Conservation (phyloP, 1,140 invertebrate species). For the Drosophila obscura region DNA sequence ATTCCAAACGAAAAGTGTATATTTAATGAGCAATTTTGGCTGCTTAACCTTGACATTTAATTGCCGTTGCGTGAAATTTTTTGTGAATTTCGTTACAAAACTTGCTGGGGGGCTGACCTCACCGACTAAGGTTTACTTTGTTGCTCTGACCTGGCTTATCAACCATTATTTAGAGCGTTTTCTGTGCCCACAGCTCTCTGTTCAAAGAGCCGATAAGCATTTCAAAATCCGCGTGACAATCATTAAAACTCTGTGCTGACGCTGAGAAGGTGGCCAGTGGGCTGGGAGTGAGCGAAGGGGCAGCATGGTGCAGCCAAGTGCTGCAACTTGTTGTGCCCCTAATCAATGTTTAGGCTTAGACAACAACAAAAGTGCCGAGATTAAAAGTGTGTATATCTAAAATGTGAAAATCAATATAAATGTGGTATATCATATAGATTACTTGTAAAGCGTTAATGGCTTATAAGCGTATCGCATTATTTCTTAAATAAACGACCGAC, state of each 20-base stretch:
- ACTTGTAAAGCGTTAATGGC: too few species aligned
- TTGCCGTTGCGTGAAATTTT: slow-evolving; percentile 55
- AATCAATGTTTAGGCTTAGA: slow-evolving; percentile 17
- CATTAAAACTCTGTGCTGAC: slow-evolving; percentile 1
- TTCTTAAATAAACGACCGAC: too few species aligned
- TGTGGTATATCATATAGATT: background rate
- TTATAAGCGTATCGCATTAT: background rate
- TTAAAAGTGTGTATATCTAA: slow-evolving; percentile 20
- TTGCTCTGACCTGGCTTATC: slow-evolving; percentile 37
- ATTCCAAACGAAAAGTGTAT: slow-evolving; percentile 15
- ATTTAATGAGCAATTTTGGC: slow-evolving; percentile 21
- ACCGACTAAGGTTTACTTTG: slow-evolving; percentile 1
- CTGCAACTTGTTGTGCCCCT: background rate
- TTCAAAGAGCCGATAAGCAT: slow-evolving; percentile 28
- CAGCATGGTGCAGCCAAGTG: background rate
- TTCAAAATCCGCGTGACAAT: slow-evolving; percentile 32
- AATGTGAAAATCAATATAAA: slow-evolving; percentile 14
- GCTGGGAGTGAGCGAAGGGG: background rate
- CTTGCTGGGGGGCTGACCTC: slow-evolving; percentile 17
- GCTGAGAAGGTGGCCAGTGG: background rate
- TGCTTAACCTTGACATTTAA: slow-evolving; percentile 47
- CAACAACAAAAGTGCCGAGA: background rate
- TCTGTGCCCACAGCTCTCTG: background rate
- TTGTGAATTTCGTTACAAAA: slow-evolving; percentile 47
- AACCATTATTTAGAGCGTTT: slow-evolving; percentile 13